A percentile compares a stretch with the other conserved stretches of the same genome.
Evolutionary conservation across 2,888 invertebrate species (phyloP).

Genomic region (Idaea dimidiata): DNA sequence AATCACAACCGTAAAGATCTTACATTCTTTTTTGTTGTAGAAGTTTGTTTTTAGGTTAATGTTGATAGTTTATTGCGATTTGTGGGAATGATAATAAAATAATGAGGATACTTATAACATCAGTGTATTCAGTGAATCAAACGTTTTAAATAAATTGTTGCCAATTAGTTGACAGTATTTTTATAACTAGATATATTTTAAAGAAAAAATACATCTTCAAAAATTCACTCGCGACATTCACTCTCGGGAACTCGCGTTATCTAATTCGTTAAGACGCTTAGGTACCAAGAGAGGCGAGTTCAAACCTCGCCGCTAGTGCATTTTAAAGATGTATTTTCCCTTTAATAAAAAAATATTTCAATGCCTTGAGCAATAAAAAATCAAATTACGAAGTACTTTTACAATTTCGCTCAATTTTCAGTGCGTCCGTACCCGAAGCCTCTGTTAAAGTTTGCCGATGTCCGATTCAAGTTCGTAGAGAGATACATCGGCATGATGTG

Average conservation of each 20-base stretch:
- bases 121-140: neutral
- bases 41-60: conserved; percentile 1
- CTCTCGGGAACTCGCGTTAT: too few relatives aligned
- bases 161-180: neutral
- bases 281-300: too few relatives aligned
- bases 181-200: too few relatives aligned
- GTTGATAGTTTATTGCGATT: conserved; percentile 1
- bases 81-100: neutral
- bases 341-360: too few relatives aligned
- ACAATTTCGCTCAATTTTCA: too few relatives aligned
- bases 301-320: too few relatives aligned
- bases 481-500: conserved; percentile 61
- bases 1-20: neutral
- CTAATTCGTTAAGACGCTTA: neutral
- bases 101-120: neutral
- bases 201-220: too few relatives aligned
- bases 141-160: neutral
- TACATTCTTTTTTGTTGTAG: neutral
- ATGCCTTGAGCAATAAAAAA: too few relatives aligned
- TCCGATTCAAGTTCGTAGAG: conserved; percentile 57
- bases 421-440: conserved; percentile 53
- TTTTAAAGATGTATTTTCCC: too few relatives aligned
- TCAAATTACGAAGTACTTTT: too few relatives aligned
- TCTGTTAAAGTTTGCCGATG: conserved; percentile 51
- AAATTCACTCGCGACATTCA: too few relatives aligned